A percentile compares a stretch with the other conserved stretches of the same genome.
Conservation (phyloP, 1,140 invertebrate genomes). For the Calephelis virginiensis region DNA sequence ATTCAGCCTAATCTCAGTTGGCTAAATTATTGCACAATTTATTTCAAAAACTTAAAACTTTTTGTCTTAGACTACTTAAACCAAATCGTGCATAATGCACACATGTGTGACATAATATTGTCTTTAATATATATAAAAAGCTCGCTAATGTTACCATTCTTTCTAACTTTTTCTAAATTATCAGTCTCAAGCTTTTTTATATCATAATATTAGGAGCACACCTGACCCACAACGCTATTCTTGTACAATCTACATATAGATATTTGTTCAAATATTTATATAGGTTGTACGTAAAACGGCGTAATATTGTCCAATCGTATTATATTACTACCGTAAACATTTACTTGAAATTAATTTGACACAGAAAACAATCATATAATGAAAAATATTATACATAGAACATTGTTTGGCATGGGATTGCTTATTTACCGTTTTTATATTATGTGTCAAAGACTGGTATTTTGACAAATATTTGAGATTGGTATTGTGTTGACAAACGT, state of each 20-base stretch:
- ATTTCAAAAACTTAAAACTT: too few relatives aligned
- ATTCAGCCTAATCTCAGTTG: too few relatives aligned
- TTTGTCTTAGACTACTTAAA: not conserved
- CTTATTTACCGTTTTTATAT: not conserved
- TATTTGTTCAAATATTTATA: not conserved
- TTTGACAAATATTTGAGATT: too few relatives aligned
- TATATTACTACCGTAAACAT: not conserved
- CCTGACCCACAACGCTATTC: constrained; percentile 6
- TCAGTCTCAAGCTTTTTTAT: constrained; percentile 9
- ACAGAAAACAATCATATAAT: not conserved
- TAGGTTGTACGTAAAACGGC: not conserved
- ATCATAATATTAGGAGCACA: constrained; percentile 8
- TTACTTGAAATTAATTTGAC: not conserved
- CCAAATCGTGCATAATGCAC: not conserved
- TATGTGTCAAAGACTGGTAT: too few relatives aligned
- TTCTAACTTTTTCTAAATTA: not conserved
- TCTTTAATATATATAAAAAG: not conserved
- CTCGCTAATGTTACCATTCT: not conserved
- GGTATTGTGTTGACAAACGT: too few relatives aligned
- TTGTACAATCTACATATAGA: not conserved
- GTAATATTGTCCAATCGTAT: constrained; percentile 1
- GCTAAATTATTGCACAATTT: too few relatives aligned
- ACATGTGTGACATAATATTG: too few relatives aligned
- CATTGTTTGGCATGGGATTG: constrained; percentile 17
- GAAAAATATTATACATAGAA: not conserved